Base-by-base conservation (phyloP, 2,888 invertebrate genomes). In the Ommatoiulus sabulosus region DNA sequence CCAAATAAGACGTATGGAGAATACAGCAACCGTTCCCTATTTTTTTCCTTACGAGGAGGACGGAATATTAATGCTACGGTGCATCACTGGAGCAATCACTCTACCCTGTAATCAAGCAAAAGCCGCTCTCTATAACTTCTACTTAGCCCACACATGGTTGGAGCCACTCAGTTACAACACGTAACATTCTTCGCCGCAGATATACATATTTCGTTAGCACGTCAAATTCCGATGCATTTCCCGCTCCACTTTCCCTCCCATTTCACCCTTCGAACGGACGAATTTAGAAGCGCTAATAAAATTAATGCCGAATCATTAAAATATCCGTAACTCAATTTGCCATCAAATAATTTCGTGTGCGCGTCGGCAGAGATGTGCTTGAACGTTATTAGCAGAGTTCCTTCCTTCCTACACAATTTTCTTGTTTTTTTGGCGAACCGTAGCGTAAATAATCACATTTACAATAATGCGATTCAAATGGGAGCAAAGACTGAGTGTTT, bases 381-480 rank as follows among this genome's bases (percentile, higher is more conserved):
- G 8, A 52, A 52, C 52, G 8, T 52, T 52, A 52, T 52, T 52
- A 52, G 52, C 52, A 52, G 8, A 52, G 52, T 52, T 52, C 52
- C 52, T 52, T 52, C 52, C 52, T 52, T 52, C 52, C 52, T 52
- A 52, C 52, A 52, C 15, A 8, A 12, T 5, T 52, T 52, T 52
- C 52, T 15, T 52, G 5, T 52, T 52, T n/a, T 52, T 5, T 52
- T 52, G 15, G 12, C 52, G 12, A 52, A 52, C 52, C 52, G 52
- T 52, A 52, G 52, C 52, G 52, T 52, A 52, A 52, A 52, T 52
- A 52, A 52, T 52, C 52, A 52, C 52, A 52, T 52, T 52, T 52
- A 10, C 52, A 52, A 52, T 52, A 52, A 52, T 52, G 52, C 12
- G 52, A 52, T 52, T 8, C 12, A 52, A 52, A 52, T 52, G 52